Evolutionary conservation across 2,797 vertebrate species (phyloP).

Genomic region (Gastrophryne carolinensis): DNA sequence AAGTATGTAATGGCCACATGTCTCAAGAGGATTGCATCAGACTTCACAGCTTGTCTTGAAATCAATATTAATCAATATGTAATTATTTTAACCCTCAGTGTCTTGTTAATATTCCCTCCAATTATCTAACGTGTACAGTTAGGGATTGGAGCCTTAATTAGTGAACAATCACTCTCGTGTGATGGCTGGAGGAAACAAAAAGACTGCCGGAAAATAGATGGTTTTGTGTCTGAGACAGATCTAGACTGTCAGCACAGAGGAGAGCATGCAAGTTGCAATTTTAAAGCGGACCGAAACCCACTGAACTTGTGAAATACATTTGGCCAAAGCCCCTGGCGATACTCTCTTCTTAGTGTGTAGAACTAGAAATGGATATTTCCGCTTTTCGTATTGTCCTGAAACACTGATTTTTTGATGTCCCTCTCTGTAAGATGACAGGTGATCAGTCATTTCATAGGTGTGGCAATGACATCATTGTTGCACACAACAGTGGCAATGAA

Average conservation of each 20-base stretch:
- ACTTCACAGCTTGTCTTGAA: constrained; percentile 13
- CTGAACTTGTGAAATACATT: too few species aligned
- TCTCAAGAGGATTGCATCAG: constrained; percentile 30
- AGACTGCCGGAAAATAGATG: constrained; percentile 13
- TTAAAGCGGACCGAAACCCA: too few species aligned
- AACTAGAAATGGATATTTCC: too few species aligned
- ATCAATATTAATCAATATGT: constrained; percentile 50
- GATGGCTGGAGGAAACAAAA: constrained; percentile 7
- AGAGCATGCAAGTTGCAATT: background rate
- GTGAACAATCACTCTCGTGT: constrained; percentile 15
- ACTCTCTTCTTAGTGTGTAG: too few species aligned
- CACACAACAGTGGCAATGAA: too few species aligned
- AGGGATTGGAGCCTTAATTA: constrained; percentile 29
- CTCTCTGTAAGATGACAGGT: too few species aligned
- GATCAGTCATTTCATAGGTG: too few species aligned
- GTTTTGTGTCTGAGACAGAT: background rate
- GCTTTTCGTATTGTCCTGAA: too few species aligned
- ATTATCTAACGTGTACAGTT: constrained; percentile 16
- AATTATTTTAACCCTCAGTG: constrained; percentile 51
- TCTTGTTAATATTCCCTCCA: constrained; percentile 47
- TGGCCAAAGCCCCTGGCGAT: too few species aligned
- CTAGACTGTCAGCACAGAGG: background rate
- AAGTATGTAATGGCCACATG: background rate
- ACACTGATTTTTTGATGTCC: too few species aligned
- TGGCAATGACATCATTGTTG: too few species aligned